Percentiles rank a stretch among this genome's conserved stretches.
Conservation (phyloP, 2,888 invertebrate genomes). For the Rhingia rostrata region DNA sequence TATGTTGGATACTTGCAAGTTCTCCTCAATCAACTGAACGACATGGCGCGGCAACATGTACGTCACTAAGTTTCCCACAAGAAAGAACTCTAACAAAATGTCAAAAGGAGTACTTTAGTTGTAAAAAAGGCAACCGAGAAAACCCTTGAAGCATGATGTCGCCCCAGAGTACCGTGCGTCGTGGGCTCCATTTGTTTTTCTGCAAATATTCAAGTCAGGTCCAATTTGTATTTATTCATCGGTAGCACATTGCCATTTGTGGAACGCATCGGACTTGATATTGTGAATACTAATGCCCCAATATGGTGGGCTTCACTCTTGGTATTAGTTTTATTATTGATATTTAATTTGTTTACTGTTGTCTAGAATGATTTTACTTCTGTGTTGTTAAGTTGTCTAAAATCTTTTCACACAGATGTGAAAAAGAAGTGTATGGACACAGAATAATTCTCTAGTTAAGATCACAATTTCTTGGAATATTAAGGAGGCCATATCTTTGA, state of each 20-base stretch:
- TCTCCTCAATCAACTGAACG: slow-evolving; percentile 56
- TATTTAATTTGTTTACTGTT: slow-evolving; percentile 27
- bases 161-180: slow-evolving; percentile 31
- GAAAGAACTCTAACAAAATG: slow-evolving; percentile 32
- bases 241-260: slow-evolving; percentile 72
- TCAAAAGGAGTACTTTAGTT: slow-evolving; percentile 20
- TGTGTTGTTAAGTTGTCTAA: not conserved
- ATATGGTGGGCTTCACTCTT: slow-evolving; percentile 49
- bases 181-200: slow-evolving; percentile 38
- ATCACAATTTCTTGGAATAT: too few species aligned
- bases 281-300: slow-evolving; percentile 71
- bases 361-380: slow-evolving; percentile 6
- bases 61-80: slow-evolving; percentile 34
- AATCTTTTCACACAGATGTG: slow-evolving; percentile 5
- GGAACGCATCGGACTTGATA: slow-evolving; percentile 64
- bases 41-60: not conserved
- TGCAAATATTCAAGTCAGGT: slow-evolving; percentile 69
- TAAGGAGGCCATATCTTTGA: too few species aligned
- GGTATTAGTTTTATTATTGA: slow-evolving; percentile 65
- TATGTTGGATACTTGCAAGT: slow-evolving; percentile 33
- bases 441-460: too few species aligned
- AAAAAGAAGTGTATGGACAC: too few species aligned
- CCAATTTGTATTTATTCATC: slow-evolving; percentile 73
- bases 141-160: slow-evolving; percentile 35
- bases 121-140: slow-evolving; percentile 8